Conservation (phyloP, 2,888 invertebrate species). For the Sinopyrophorus schimmeli region DNA sequence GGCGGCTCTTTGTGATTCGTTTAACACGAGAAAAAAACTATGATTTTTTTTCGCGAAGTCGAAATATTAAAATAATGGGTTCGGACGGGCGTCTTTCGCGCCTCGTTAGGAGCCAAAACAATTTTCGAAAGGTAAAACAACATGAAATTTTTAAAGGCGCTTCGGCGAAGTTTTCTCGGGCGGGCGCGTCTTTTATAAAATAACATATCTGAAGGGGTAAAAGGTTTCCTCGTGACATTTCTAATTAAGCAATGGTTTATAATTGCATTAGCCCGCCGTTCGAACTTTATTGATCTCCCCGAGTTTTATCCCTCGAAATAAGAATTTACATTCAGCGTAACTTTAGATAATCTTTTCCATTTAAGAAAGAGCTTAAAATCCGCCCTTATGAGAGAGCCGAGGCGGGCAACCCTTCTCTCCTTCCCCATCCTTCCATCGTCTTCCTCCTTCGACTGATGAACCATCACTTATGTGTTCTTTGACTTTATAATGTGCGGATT, state of each 20-base stretch:
- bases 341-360: constrained; percentile 50
- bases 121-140: constrained; percentile 9
- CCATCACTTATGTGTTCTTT: constrained; percentile 36
- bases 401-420: constrained; percentile 43
- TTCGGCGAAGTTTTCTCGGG: constrained; percentile 2
- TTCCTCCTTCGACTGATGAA: constrained; percentile 29
- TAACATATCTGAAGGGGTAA: constrained; percentile 50
- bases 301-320: constrained; percentile 48
- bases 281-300: constrained; percentile 51
- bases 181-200: constrained; percentile 36
- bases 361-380: constrained; percentile 46
- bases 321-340: constrained; percentile 47
- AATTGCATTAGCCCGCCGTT: constrained; percentile 51
- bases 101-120: too few species aligned
- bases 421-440: constrained; percentile 42
- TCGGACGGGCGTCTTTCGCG: too few species aligned
- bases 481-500: constrained; percentile 20
- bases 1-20: too few species aligned
- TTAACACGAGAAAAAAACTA: too few species aligned
- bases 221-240: constrained; percentile 46
- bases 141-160: constrained; percentile 9
- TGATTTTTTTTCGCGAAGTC: too few species aligned
- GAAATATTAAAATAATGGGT: too few species aligned
- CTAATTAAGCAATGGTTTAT: constrained; percentile 52
- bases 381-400: constrained; percentile 40